These are phyloP conservation scores for Podiceps cristatus DNA, from an alignment of 2,113 vertebrate species.

Conservation along the genomic window DNA sequence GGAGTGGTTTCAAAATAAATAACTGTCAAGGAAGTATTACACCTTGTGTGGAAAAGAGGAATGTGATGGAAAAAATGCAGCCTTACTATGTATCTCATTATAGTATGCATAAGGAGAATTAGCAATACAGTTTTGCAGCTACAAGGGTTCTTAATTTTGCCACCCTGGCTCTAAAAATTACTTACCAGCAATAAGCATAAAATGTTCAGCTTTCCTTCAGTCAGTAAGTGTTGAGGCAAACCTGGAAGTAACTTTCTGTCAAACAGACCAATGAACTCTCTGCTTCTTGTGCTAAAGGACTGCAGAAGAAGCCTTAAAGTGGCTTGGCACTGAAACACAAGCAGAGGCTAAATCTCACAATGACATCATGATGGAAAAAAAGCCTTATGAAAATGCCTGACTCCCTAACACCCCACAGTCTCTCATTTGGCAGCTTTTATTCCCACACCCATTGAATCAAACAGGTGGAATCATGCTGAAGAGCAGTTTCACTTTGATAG, in stretches of 20 bases:
- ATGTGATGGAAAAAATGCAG: not conserved
- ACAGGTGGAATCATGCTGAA: not conserved
- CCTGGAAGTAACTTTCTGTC: not conserved
- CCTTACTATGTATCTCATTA: not conserved
- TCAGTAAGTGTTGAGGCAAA: no score
- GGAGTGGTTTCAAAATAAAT: slow-evolving; percentile 40
- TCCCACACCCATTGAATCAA: not conserved
- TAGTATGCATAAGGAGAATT: not conserved
- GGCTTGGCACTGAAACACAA: not conserved
- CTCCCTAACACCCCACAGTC: not conserved
- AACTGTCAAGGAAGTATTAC: not conserved
- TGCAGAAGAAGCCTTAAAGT: not conserved
- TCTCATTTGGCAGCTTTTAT: not conserved
- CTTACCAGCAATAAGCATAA: not conserved
- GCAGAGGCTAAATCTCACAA: not conserved
- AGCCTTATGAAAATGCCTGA: not conserved
- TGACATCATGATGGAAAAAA: not conserved
- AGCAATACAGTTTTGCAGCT: not conserved
- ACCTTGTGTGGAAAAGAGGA: not conserved
- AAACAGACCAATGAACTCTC: not conserved
- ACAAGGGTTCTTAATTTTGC: not conserved
- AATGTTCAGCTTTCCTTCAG: not conserved
- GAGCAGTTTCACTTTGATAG: slow-evolving; percentile 24
- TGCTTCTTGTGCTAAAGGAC: not conserved
- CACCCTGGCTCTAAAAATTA: not conserved